A percentile compares a stretch with the other conserved stretches of the same genome.
Evolutionary conservation across 2,113 vertebrate species (phyloP).

Genomic region (Trematocara nigrifrons): DNA sequence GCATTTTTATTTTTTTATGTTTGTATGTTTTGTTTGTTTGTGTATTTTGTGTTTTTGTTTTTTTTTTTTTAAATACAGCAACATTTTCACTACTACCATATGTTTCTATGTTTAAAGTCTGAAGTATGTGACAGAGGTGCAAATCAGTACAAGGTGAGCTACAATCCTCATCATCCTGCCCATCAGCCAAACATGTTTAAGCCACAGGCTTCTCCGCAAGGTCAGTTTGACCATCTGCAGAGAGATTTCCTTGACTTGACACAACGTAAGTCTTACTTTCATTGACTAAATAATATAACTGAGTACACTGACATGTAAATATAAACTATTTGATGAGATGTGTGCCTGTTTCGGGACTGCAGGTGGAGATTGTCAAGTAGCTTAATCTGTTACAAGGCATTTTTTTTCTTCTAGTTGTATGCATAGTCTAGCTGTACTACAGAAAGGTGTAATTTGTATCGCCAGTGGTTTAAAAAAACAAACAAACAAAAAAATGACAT

Average conservation of each 20-base stretch:
- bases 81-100: not conserved
- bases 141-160: conserved; percentile 78
- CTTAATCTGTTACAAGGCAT: not conserved
- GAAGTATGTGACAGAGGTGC: conserved; percentile 38
- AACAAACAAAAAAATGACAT: not conserved
- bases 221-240: conserved; percentile 80
- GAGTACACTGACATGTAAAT: not conserved
- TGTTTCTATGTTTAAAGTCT: conserved; percentile 26
- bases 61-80: not conserved
- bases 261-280: conserved; percentile 73
- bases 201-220: conserved; percentile 55
- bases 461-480: not conserved
- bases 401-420: not conserved
- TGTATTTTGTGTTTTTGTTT: not conserved
- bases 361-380: not conserved
- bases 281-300: not conserved
- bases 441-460: not conserved
- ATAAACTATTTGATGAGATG: not conserved
- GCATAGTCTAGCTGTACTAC: not conserved
- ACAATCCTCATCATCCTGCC: conserved; percentile 79
- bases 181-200: conserved; percentile 65
- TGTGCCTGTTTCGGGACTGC: not conserved
- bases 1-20: not conserved
- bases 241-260: conserved; percentile 80
- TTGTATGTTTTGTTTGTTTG: not conserved